These are phyloP conservation scores for Pelvicachromis taeniatus DNA, from an alignment of 2,113 vertebrate genomes.

Conservation along the genomic window DNA sequence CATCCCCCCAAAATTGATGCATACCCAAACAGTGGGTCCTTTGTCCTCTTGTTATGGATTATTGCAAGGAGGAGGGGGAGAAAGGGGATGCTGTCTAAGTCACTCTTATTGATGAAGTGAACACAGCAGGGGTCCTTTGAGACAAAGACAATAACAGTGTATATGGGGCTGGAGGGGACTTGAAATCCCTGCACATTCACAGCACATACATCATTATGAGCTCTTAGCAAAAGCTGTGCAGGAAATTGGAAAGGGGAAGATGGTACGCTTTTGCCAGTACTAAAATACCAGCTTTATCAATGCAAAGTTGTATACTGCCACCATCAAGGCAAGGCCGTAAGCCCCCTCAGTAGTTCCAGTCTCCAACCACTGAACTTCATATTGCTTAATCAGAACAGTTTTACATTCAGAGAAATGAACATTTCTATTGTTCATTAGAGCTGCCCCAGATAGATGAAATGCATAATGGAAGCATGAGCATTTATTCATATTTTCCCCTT, in stretches of 20 bases:
- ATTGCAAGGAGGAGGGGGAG: slow-evolving; percentile 11
- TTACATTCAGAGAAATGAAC: background rate
- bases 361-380: background rate
- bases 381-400: background rate
- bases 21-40: slow-evolving; percentile 32
- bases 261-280: background rate
- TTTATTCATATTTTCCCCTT: background rate
- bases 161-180: background rate
- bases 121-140: slow-evolving; percentile 33
- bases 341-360: background rate
- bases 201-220: background rate
- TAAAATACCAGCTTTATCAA: background rate
- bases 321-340: background rate
- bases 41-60: slow-evolving; percentile 69
- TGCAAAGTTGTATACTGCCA: background rate
- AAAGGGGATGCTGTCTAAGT: background rate
- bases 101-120: slow-evolving; percentile 50
- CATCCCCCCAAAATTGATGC: background rate
- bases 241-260: background rate
- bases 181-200: background rate
- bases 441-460: background rate
- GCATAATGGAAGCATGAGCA: background rate
- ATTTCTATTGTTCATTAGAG: background rate
- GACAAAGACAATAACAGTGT: slow-evolving; percentile 31
- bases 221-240: background rate